Conservation (phyloP, 2,888 invertebrate genomes). For the Plebejus melissa region DNA sequence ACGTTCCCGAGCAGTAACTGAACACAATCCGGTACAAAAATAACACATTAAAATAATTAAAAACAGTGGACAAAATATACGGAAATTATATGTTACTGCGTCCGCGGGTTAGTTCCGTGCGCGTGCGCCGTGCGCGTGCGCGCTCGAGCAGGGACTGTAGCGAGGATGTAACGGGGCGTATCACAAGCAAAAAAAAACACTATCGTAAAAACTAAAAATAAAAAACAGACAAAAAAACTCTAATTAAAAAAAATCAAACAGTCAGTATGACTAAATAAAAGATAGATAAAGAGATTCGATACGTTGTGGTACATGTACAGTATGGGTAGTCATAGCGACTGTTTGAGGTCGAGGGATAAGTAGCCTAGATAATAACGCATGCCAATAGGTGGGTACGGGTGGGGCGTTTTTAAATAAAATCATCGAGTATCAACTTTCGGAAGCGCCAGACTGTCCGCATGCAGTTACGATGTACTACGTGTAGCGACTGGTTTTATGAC, state of each 20-base stretch:
- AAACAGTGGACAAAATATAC: constrained; percentile 40
- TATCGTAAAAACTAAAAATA: constrained; percentile 58
- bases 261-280: constrained; percentile 78
- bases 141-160: constrained; percentile 57
- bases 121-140: constrained; percentile 48
- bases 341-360: constrained; percentile 76
- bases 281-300: constrained; percentile 71
- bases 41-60: constrained; percentile 52
- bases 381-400: constrained; percentile 60
- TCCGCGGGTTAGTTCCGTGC: constrained; percentile 59
- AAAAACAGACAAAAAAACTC: constrained; percentile 47
- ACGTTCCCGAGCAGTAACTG: constrained; percentile 65
- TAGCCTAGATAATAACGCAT: constrained; percentile 70
- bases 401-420: constrained; percentile 52
- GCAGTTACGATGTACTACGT: constrained; percentile 59
- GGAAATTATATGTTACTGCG: constrained; percentile 60
- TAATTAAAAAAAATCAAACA: constrained; percentile 69
- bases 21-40: constrained; percentile 59
- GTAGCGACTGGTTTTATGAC: constrained; percentile 64
- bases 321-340: constrained; percentile 71
- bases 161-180: constrained; percentile 71
- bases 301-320: constrained; percentile 66
- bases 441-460: constrained; percentile 72
- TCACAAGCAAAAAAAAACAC: constrained; percentile 75
- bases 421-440: constrained; percentile 43